A percentile compares a stretch with the other conserved stretches of the same genome.
Evolutionary conservation across 2,113 vertebrate genomes (phyloP).

Genomic region (Nothocercus julius): DNA sequence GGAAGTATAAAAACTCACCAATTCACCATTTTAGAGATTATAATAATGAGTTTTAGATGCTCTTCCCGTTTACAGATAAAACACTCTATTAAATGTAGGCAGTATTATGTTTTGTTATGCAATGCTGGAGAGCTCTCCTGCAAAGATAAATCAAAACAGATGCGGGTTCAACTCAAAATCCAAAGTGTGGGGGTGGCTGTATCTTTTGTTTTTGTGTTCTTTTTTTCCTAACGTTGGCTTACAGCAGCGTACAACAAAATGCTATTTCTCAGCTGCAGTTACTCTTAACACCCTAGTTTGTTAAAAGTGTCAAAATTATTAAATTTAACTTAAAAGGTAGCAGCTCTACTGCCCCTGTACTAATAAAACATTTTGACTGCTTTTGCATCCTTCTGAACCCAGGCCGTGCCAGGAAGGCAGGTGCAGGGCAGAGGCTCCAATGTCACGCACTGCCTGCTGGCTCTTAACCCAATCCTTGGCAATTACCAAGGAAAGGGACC

Average conservation of each 20-base stretch:
- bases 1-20: background rate
- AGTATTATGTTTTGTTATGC: background rate
- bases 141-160: slow-evolving; percentile 10
- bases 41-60: slow-evolving; percentile 19
- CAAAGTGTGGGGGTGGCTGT: no score
- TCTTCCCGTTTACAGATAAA: background rate
- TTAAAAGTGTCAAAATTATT: slow-evolving; percentile 55
- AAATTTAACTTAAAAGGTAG: slow-evolving; percentile 10
- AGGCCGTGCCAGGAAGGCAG: accelerated
- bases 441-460: accelerated
- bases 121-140: background rate
- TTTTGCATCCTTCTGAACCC: accelerated
- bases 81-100: background rate
- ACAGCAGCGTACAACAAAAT: background rate
- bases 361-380: background rate
- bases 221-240: slow-evolving; percentile 17
- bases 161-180: no score
- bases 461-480: accelerated
- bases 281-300: slow-evolving; percentile 24
- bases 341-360: background rate
- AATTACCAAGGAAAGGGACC: background rate
- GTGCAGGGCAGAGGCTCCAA: accelerated
- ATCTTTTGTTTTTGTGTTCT: background rate
- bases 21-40: background rate
- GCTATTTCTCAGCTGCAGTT: slow-evolving; percentile 12